A percentile compares a stretch with the other conserved stretches of the same genome.
Evolutionary conservation across 1,140 invertebrate species (phyloP).

Genomic region (Argopecten irradians): DNA sequence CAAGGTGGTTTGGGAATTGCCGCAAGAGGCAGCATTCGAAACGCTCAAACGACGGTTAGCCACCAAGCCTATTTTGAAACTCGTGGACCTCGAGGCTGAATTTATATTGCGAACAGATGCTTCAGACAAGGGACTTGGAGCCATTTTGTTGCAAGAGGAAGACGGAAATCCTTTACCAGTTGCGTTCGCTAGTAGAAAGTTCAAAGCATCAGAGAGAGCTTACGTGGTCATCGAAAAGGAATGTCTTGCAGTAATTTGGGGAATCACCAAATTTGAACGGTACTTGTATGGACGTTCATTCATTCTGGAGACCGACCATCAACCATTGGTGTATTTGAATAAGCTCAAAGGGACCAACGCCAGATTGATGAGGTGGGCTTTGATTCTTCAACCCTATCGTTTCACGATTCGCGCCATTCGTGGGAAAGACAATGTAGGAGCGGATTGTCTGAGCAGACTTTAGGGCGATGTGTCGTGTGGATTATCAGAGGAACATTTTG

Average conservation of each 20-base stretch:
- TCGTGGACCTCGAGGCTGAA: conserved; percentile 66
- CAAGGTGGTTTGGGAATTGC: conserved; percentile 41
- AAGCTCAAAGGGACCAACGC: too few species aligned
- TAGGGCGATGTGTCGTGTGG: not conserved
- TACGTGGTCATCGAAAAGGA: conserved; percentile 76
- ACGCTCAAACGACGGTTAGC: conserved; percentile 41
- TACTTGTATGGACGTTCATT: conserved; percentile 78
- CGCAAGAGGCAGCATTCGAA: conserved; percentile 44
- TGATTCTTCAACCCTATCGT: too few species aligned
- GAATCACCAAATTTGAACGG: conserved; percentile 72
- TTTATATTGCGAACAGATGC: conserved; percentile 69
- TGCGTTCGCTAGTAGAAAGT: conserved; percentile 54
- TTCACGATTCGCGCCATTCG: too few species aligned
- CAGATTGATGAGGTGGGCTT: too few species aligned
- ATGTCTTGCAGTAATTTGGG: conserved; percentile 73
- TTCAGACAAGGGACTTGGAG: conserved; percentile 51
- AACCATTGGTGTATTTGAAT: too few species aligned
- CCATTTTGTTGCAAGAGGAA: conserved; percentile 53
- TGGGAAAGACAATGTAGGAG: too few species aligned
- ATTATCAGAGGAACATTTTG: too few species aligned
- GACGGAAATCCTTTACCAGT: conserved; percentile 49
- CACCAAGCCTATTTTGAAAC: conserved; percentile 54
- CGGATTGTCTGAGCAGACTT: too few species aligned
- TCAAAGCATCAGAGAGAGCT: conserved; percentile 39
- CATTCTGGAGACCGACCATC: conserved; percentile 77